Percentiles rank a stretch among this genome's conserved stretches.
Evolutionary conservation across 1,140 invertebrate species (phyloP).

Genomic region (Calycopis cecrops): DNA sequence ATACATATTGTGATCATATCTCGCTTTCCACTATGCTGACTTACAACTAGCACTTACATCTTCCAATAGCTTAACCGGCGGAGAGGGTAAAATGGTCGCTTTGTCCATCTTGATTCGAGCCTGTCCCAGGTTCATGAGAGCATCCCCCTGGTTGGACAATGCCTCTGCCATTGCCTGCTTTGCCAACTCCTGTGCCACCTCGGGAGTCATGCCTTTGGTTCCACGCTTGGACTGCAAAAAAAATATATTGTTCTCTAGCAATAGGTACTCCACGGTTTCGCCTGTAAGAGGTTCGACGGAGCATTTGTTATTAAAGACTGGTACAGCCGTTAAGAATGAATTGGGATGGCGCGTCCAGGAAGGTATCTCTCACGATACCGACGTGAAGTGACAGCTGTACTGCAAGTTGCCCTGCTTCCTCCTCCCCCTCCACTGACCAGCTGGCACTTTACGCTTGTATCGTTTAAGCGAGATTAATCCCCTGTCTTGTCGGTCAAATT

Average conservation of each 20-base stretch:
- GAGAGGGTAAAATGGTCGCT: slow-evolving; percentile 47
- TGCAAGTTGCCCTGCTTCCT: too few species aligned
- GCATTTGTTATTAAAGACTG: too few species aligned
- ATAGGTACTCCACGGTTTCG: neutral
- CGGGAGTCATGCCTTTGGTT: slow-evolving; percentile 56
- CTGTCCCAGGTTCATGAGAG: slow-evolving; percentile 55
- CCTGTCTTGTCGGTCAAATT: too few species aligned
- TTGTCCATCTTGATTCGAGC: slow-evolving; percentile 54
- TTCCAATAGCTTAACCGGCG: slow-evolving; percentile 50
- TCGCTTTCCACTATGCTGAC: too few species aligned
- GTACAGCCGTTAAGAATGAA: too few species aligned
- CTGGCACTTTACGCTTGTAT: too few species aligned
- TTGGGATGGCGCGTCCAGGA: neutral
- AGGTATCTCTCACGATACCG: neutral
- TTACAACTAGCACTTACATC: slow-evolving; percentile 38
- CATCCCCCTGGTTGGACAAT: slow-evolving; percentile 48
- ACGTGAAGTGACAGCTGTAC: neutral
- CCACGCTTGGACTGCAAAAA: slow-evolving; percentile 53
- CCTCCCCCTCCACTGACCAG: too few species aligned
- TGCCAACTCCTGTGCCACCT: slow-evolving; percentile 46
- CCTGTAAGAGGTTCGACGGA: too few species aligned
- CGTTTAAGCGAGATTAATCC: too few species aligned
- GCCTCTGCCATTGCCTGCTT: slow-evolving; percentile 46
- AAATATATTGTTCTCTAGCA: slow-evolving; percentile 2
- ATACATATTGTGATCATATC: too few species aligned